Base-by-base conservation (phyloP, 2,113 vertebrate genomes). In the Dasyornis broadbenti region DNA sequence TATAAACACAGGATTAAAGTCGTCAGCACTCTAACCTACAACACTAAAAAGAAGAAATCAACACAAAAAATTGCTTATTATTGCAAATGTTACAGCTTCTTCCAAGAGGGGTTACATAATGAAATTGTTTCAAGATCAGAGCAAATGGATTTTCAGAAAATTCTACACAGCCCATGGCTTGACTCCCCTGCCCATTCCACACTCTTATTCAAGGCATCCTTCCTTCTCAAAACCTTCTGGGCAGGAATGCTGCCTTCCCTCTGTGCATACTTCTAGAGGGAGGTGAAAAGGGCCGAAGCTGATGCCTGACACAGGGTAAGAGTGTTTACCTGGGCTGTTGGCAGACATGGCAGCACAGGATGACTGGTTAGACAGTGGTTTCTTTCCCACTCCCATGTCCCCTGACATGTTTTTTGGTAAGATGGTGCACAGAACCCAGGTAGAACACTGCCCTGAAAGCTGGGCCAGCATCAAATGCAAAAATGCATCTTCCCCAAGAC, bases 241-340 rank as follows among this genome's bases (percentile, higher is more conserved):
- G 40, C 64, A 70, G 40, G 21, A 73, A 82, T 1, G 2, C 7
- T 70, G 47, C 52, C 76, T 49, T 63, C 35, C 12, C 57, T 79
- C 57, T 31, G 24, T 10, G 18, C 22, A 61, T 64, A 0, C 2
- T 1, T 31, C 2, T 3, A 64, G 14, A 42, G 18, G 10, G 21
- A 71, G 35, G 28, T 15, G 30, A 49, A 30, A 44, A 33, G 31
- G 19, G 75, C 56, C 83, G 57, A 50, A 80, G 42, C 16, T 22
- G 15, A 31, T 54, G 47, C 31, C 53, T 31, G 20, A 24, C 39
- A n/a, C 35, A 59, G 19, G 13, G 6, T 15, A 65, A 31, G 6
- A 39, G 17, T 5, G 0, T 18, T 17, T 3, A 7, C 0, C 1
- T 2, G 14, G 20, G 44, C 31, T 3, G 1, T 1, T 17, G 40